Conservation (phyloP, 2,888 invertebrate genomes). For the Drosophila meridiana region DNA sequence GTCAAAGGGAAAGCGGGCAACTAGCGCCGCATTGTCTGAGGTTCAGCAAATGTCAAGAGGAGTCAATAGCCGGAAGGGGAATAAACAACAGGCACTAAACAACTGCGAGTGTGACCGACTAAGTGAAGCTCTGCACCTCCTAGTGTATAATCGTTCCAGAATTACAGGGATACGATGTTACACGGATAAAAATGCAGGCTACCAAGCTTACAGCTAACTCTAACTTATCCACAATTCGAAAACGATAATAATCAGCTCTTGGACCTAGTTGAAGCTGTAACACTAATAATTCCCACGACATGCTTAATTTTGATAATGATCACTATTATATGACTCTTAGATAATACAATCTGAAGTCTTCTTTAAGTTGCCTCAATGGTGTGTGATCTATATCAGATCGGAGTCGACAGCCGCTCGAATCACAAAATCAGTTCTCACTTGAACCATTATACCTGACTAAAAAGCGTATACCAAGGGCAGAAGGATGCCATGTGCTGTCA, state of each 20-base stretch:
- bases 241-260: too few species aligned
- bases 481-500: conserved; percentile 53
- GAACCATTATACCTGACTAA: not conserved
- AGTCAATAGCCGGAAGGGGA: conserved; percentile 53
- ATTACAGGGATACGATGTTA: not conserved
- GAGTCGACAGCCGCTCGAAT: too few species aligned
- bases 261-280: too few species aligned
- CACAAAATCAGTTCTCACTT: not conserved
- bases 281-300: too few species aligned
- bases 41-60: conserved; percentile 39
- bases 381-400: too few species aligned
- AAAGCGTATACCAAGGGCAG: conserved; percentile 1
- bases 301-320: too few species aligned
- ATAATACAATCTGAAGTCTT: not conserved
- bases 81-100: not conserved
- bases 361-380: too few species aligned
- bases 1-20: conserved; percentile 12
- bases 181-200: not conserved
- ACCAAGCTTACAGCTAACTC: too few species aligned
- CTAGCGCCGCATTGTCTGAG: conserved; percentile 69
- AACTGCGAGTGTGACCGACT: not conserved
- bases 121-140: not conserved
- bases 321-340: too few species aligned
- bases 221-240: too few species aligned
- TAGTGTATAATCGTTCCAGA: not conserved